phyloP scores from a whole-genome alignment of 2,888 invertebrate species.

The Syritta pipiens region DNA sequence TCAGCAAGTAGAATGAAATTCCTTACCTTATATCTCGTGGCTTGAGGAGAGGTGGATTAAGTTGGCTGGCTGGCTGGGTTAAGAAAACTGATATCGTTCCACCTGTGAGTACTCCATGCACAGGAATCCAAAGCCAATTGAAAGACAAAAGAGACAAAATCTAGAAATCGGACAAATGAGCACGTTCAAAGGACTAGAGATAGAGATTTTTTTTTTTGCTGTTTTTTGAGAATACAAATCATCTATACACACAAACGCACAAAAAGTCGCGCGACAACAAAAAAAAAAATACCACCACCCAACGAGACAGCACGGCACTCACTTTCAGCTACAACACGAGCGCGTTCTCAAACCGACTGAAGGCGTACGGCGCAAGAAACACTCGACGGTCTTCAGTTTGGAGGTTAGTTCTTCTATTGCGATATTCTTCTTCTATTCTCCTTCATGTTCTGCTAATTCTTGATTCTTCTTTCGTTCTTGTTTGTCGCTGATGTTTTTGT shows the following conservation, averaged over 20 bases:
- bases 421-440: conserved; percentile 7
- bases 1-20: neutral
- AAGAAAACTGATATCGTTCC: conserved; percentile 12
- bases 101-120: conserved; percentile 48
- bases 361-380: conserved; percentile 42
- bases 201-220: no score
- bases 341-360: conserved; percentile 65
- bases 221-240: no score
- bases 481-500: conserved; percentile 45
- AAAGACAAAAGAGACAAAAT: no score
- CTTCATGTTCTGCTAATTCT: conserved; percentile 3
- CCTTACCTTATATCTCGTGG: conserved; percentile 54
- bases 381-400: conserved; percentile 62
- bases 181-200: no score
- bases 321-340: conserved; percentile 53
- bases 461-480: conserved; percentile 11
- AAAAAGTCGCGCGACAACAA: neutral
- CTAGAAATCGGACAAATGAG: no score
- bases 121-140: neutral
- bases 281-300: conserved; percentile 26
- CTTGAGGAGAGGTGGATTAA: conserved; percentile 15
- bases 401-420: conserved; percentile 47
- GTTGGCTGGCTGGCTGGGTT: no score
- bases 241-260: neutral
- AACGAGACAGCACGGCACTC: conserved; percentile 6